Evolutionary conservation across 2,797 vertebrate genomes (phyloP).

Genomic region (Cyprinella venusta): DNA sequence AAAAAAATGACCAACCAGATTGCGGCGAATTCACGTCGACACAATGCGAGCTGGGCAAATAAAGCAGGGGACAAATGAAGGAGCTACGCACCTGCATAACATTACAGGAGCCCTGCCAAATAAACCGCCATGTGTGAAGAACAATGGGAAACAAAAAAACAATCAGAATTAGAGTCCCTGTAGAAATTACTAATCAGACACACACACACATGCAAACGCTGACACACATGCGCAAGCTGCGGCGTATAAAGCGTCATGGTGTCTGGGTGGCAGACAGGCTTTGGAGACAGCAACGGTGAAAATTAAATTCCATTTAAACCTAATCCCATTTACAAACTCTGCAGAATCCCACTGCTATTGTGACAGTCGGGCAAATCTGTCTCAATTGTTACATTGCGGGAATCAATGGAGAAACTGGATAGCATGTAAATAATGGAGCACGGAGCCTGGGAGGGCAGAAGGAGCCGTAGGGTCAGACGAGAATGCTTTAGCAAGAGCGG

Average conservation of each 20-base stretch:
- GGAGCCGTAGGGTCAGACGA: constrained; percentile 67
- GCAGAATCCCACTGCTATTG: constrained; percentile 75
- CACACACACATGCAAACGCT: constrained; percentile 27
- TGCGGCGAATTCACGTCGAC: neutral
- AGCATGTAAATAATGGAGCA: constrained; percentile 78
- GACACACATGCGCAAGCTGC: constrained; percentile 35
- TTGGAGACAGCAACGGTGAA: constrained; percentile 76
- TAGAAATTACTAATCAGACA: constrained; percentile 42
- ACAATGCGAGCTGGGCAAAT: constrained; percentile 17
- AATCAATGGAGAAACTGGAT: constrained; percentile 78
- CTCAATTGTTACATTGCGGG: constrained; percentile 76
- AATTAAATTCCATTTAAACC: constrained; percentile 85
- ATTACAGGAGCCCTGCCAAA: constrained; percentile 30
- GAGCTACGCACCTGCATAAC: constrained; percentile 32
- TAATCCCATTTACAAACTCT: constrained; percentile 83
- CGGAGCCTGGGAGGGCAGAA: constrained; percentile 48
- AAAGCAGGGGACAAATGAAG: constrained; percentile 42
- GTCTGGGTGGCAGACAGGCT: constrained; percentile 79
- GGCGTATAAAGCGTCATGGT: constrained; percentile 70
- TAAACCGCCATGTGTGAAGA: constrained; percentile 9
- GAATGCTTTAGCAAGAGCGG: constrained; percentile 66
- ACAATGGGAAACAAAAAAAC: constrained; percentile 33
- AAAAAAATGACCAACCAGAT: constrained; percentile 25
- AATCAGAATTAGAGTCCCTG: constrained; percentile 41
- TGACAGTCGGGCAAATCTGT: constrained; percentile 79